Evolutionary conservation across 2,113 vertebrate genomes (phyloP).

Genomic region (Ibidorhyncha struthersii): DNA sequence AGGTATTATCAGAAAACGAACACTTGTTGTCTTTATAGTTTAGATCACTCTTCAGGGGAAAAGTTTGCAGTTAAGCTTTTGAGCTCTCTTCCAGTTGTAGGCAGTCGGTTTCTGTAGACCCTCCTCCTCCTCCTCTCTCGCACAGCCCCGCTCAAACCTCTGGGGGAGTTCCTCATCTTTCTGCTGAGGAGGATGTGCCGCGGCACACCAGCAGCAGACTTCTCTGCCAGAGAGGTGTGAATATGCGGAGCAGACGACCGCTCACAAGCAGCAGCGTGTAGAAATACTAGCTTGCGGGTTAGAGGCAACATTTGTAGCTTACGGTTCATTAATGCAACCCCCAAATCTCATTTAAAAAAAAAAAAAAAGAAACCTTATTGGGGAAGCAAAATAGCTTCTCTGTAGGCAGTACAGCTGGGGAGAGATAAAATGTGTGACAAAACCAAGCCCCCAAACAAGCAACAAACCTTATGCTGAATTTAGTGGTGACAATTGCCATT

Average conservation of each 20-base stretch:
- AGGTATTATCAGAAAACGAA: not conserved
- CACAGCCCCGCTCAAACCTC: not conserved
- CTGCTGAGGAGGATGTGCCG: not conserved
- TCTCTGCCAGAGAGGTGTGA: not conserved
- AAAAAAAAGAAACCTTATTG: not conserved
- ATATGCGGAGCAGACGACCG: fast-evolving
- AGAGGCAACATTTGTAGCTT: not conserved
- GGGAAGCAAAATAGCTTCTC: not conserved
- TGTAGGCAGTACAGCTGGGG: not conserved
- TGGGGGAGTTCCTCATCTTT: not conserved
- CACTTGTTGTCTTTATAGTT: conserved; percentile 21
- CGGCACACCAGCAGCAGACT: not conserved
- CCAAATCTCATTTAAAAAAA: not conserved
- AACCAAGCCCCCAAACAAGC: not conserved
- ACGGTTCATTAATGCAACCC: not conserved
- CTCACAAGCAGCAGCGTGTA: fast-evolving
- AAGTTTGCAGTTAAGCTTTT: conserved; percentile 3
- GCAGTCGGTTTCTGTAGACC: not conserved
- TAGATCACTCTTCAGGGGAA: not conserved
- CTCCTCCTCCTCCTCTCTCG: not conserved
- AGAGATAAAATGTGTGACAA: not conserved
- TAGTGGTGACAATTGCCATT: conserved; percentile 24
- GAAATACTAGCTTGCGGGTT: not conserved
- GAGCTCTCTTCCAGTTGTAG: not conserved
- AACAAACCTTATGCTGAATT: not conserved